Base-by-base conservation (phyloP, 1,140 invertebrate genomes). In the Orchesella cincta region DNA sequence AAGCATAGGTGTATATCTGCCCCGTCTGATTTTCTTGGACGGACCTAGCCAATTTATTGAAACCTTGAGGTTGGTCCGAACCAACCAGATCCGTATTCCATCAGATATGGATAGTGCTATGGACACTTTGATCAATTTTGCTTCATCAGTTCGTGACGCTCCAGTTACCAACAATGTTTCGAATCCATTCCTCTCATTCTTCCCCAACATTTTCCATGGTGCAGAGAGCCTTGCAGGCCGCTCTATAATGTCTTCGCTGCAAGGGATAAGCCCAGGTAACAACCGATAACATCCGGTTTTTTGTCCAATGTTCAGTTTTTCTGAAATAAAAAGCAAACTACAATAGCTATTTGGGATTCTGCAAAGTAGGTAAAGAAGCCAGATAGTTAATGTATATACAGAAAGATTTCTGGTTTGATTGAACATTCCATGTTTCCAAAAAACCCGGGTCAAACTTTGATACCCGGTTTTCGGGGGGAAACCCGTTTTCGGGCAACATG, bases 41-140 rank as follows among this genome's bases (percentile, higher is more conserved):
- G 81, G 81, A 54, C 81, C 81, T 35, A 80, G 75, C n/a, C 81
- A 82, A 46, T 82, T 82, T 74, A 67, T 82, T 35, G 81, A 82
- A 64, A 76, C 75, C 28, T 52, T 82, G 3, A 51, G 79, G 28
- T 76, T 82, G 18, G 72, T 82, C 75, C 34, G 81, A 67, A 79
- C 74, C 75, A 82, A 82, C 79, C 81, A 82, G 34, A 79, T 82
- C 73, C 81, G 81, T 28, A 18, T 81, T 26, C 54, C 54, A 57
- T 23, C 46, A 29, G 79, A 82, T 73, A 39, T 82, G 23, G 77
- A 82, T 77, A 79, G 75, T 51, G 79, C 81, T 23, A 82, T 82
- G 64, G 81, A 82, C 74, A 82, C 81, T 28, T 67, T 82, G 54
- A 80, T 82, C 28, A 73, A 79, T 18, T 82, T 82, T 70, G 81